Percentiles rank a stretch among this genome's conserved stretches.
phyloP scores from a whole-genome alignment of 92 coral and sea anemone species.

The Meandrina meandrites region DNA sequence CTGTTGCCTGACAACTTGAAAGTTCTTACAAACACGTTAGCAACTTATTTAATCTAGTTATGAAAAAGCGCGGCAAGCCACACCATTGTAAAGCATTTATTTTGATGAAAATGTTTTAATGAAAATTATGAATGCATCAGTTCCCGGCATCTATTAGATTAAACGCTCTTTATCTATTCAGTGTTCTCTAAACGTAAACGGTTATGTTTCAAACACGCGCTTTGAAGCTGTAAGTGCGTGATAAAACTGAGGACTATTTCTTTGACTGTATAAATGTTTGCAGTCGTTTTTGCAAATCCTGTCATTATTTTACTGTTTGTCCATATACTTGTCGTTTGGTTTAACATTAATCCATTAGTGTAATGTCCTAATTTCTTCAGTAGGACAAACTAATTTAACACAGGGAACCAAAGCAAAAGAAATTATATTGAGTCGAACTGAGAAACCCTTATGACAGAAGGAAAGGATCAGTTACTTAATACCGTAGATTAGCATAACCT shows the following conservation, averaged over 20 bases:
- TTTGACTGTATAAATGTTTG: slow-evolving; percentile 37
- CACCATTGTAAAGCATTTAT: slow-evolving; percentile 28
- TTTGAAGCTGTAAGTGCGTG: neutral
- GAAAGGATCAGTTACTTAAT: too few relatives aligned
- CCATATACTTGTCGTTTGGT: slow-evolving; percentile 10
- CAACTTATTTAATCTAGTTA: slow-evolving; percentile 24
- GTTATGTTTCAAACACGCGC: slow-evolving; percentile 7
- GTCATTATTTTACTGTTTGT: slow-evolving; percentile 14
- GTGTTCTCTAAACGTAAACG: neutral
- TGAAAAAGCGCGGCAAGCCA: slow-evolving; percentile 29
- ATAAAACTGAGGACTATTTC: slow-evolving; percentile 21
- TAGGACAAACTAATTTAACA: slow-evolving; percentile 30
- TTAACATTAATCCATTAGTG: slow-evolving; percentile 18
- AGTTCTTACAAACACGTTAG: slow-evolving; percentile 41
- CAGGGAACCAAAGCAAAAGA: neutral
- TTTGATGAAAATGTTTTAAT: slow-evolving; percentile 13
- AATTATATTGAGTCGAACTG: neutral
- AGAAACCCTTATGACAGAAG: neutral
- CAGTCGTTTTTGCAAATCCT: neutral
- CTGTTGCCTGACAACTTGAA: slow-evolving; percentile 43
- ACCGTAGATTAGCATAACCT: neutral
- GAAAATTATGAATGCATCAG: slow-evolving; percentile 21
- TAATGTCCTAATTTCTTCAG: slow-evolving; percentile 30
- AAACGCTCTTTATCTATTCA: neutral
- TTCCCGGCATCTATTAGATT: slow-evolving; percentile 3